Evolutionary conservation across 1,140 invertebrate genomes (phyloP), one percentile per base, ranked within the genome.

Genomic region (Pseudomyrmex concolor): DNA sequence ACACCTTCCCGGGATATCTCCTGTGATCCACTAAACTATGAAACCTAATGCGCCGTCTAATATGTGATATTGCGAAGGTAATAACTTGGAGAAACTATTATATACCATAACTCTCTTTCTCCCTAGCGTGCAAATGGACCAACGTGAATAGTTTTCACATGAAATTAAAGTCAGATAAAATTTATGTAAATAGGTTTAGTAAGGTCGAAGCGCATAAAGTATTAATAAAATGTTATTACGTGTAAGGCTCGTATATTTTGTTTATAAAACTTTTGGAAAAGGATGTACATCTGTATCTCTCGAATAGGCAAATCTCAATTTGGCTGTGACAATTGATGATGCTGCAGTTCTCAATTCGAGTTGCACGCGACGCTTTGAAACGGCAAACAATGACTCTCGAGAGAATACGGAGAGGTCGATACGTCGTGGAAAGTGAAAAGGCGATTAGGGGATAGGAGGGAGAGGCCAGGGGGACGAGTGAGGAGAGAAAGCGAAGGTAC

Each of bases 341-440:
- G 19, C 19, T 64, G 19, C 48, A 19, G 67, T 55, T 22, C 59
- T 54, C 17, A 45, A 54, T 70, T 85, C 50, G 76, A 81, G 57
- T 34, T 72, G 62, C 55, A 43, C n/a, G n/a, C 25, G 64, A 43
- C 15, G 54, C 57, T 66, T 15, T 22, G 22, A 12, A 62, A 59
- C 55, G 34, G n/a, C 22, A 54, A 57, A 54, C 57, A 68, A 68
- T 66, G 66, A 55, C 17, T 55, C 50, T 80, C 62, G 64, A 68
- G 59, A 66, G 80, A 87, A 84, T 60, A 71, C 67, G 51, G 34
- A 80, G 74, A 84, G 74, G 66, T 84, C 64, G 85, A 66, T 77
- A 57, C 60, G 57, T 63, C 17, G 77, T 57, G 62, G 87, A 88
- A 88, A 88, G 87, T 88, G 86, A 88, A 88, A 88, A 88, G 76